Conservation (phyloP, 2,888 invertebrate genomes). For the Luffia ferchaultella region DNA sequence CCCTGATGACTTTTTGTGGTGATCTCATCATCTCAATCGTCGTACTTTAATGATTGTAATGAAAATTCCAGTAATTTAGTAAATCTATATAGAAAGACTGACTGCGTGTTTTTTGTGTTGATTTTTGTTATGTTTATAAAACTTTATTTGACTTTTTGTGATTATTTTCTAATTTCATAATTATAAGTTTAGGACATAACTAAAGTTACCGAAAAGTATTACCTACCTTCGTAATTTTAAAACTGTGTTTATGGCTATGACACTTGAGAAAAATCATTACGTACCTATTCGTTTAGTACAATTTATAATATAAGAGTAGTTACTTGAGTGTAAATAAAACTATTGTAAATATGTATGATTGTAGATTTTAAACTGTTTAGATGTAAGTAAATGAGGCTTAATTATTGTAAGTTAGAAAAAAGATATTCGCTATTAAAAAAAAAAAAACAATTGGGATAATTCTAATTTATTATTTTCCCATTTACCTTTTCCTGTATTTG, state of each 20-base stretch:
- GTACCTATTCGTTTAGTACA: not conserved
- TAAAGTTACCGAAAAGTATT: conserved; percentile 64
- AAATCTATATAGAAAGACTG: conserved; percentile 41
- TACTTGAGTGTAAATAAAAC: not conserved
- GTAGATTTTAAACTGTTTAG: not conserved
- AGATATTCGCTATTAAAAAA: not conserved
- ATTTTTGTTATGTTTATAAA: conserved; percentile 50
- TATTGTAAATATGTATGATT: conserved; percentile 2
- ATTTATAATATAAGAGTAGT: not conserved
- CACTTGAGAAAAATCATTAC: not conserved
- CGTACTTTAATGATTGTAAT: not conserved
- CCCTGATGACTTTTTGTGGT: conserved; percentile 4
- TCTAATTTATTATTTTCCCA: no score
- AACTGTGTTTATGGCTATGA: conserved; percentile 18
- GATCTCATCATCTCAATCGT: conserved; percentile 4
- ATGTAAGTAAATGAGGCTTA: not conserved
- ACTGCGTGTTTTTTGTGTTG: conserved; percentile 28
- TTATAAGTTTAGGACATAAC: conserved; percentile 38
- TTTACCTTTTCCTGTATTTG: no score
- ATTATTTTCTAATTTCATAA: conserved; percentile 48
- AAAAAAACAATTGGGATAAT: no score
- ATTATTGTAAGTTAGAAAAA: not conserved
- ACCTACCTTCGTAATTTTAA: conserved; percentile 39
- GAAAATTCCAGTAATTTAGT: not conserved
- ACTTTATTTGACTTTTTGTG: conserved; percentile 63